A percentile compares a stretch with the other conserved stretches of the same genome.
Evolutionary conservation across 2,888 invertebrate species (phyloP).

Genomic region (Volucella inflata): DNA sequence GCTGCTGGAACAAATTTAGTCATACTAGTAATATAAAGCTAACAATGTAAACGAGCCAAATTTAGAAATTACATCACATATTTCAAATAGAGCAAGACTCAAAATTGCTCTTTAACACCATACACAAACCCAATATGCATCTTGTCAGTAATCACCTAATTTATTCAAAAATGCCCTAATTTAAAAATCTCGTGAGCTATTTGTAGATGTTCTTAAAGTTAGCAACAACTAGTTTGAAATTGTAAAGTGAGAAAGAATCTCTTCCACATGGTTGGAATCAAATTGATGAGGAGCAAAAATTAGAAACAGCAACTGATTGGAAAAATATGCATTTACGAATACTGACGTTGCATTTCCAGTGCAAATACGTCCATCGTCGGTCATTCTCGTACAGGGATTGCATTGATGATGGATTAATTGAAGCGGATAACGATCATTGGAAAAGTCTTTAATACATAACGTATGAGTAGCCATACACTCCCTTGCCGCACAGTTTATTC

Average conservation of each 20-base stretch:
- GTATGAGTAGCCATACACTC: not conserved
- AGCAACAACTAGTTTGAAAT: not conserved
- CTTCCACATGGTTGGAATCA: conserved; percentile 33
- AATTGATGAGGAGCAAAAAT: conserved; percentile 5
- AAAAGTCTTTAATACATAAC: not conserved
- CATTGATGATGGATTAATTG: conserved; percentile 51
- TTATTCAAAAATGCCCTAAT: no score
- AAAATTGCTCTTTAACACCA: no score
- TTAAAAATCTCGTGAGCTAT: no score
- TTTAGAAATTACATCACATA: no score
- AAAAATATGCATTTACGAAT: not conserved
- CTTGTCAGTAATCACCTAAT: no score
- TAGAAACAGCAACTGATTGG: conserved; percentile 47
- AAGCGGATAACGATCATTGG: conserved; percentile 35
- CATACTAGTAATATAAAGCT: no score
- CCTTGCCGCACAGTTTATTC: not conserved
- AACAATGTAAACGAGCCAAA: no score
- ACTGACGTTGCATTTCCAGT: no score
- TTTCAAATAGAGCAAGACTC: no score
- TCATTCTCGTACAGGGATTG: conserved; percentile 38
- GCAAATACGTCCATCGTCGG: not conserved
- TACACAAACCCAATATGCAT: no score
- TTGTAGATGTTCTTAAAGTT: not conserved
- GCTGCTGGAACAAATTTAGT: no score
- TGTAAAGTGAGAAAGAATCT: not conserved